Base-by-base conservation (phyloP, 2,797 vertebrate species). In the Atherinosoma microstoma region DNA sequence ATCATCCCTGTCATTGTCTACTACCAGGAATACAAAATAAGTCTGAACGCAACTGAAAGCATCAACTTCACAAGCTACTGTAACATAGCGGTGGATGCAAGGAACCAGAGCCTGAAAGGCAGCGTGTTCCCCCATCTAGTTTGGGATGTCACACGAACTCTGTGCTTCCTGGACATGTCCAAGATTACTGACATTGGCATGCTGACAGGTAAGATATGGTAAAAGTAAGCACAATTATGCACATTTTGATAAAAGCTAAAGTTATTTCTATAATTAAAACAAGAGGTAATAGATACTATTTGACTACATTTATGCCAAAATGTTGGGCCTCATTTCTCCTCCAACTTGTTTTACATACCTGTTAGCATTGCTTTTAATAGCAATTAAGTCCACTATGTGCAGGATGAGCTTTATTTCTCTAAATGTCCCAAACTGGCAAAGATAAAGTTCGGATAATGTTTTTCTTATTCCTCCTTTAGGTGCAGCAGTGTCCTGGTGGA, bases 41-140 rank as follows among this genome's bases (percentile, higher is more conserved):
- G 8, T 36, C 16, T 68, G 20, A 84, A 75, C 0, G 54, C 51
- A 7, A 71, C 80, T 0, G n/a, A 36, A 7, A 73, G 27, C 67
- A 58, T 49, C 76, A 75, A 73, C 61, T 83, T 91, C 51, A 64
- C 66, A 29, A 4, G 58, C 2, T 92, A 91, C 79, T 93, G 91
- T 42, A 4, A 2, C 3, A 30, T 34, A 10, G 59, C 58, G 3
- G 78, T 81, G 3, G n/a, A 67, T 3, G 56, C 8, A 24, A 76
- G 76, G 38, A 68, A 75, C 24, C 7, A 0, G 7, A 78, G 3
- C n/a, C 4, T 45, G 53, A 53, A 1, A 0, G 40, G 5, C 13
- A 36, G 12, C 0, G 69, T 85, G 76, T 74, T 89, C 56, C 36
- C 11, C 0, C 2, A 64, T 0, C 71, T 94, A 47, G 83, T 91